Evolutionary conservation across 92 coral and sea anemone genomes (phyloP).

Genomic region (Bergia sp.): DNA sequence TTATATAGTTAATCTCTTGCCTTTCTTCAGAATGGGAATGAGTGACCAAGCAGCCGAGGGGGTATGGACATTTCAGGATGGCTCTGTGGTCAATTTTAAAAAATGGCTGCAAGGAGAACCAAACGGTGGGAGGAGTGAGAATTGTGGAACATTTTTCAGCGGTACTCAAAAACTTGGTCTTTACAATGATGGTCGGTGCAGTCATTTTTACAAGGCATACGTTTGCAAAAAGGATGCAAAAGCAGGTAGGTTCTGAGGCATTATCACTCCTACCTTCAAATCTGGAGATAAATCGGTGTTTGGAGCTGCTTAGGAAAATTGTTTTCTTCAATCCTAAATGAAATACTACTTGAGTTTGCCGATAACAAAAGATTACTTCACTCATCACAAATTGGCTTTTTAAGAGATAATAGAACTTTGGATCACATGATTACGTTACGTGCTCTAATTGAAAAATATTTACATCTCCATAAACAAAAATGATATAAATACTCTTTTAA

Average conservation of each 20-base stretch:
- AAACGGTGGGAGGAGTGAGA: not conserved
- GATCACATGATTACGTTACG: too few relatives aligned
- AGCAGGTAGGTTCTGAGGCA: not conserved
- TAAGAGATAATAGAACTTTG: too few relatives aligned
- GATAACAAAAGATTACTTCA: too few relatives aligned
- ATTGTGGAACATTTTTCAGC: not conserved
- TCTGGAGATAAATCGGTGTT: too few relatives aligned
- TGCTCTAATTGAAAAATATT: too few relatives aligned
- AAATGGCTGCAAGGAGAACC: not conserved
- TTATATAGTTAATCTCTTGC: too few relatives aligned
- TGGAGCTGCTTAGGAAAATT: not conserved
- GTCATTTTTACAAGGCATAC: not conserved
- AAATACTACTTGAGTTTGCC: too few relatives aligned
- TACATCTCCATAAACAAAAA: too few relatives aligned
- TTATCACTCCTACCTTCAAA: not conserved
- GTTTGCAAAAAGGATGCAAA: not conserved
- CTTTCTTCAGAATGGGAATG: not conserved
- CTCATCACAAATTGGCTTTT: too few relatives aligned
- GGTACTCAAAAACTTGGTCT: not conserved
- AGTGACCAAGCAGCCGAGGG: not conserved
- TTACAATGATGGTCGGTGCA: constrained; percentile 2
- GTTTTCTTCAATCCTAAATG: not conserved
- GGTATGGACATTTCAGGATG: constrained; percentile 15
- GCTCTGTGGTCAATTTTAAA: not conserved
- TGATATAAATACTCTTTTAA: too few relatives aligned